These are phyloP conservation scores for Halcyon smyrnensis DNA, from an alignment of 2,797 vertebrate species.

Conservation along the genomic window DNA sequence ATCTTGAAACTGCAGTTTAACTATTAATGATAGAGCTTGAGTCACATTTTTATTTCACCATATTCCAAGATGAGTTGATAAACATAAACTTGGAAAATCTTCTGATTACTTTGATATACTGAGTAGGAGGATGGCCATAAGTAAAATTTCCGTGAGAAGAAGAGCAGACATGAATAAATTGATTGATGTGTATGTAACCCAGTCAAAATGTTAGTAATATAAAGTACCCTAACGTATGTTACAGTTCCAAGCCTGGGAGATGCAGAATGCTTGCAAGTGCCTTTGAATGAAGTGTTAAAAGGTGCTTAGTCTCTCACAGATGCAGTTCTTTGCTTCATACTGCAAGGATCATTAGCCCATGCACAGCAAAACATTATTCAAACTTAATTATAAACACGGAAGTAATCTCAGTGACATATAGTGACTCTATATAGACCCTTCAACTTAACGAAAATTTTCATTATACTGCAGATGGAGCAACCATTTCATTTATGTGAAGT, in stretches of 20 bases:
- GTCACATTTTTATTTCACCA: background rate
- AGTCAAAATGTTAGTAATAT: background rate
- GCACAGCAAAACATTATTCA: background rate
- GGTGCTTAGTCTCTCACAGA: background rate
- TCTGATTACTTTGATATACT: background rate
- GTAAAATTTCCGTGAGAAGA: background rate
- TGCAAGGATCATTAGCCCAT: conserved; percentile 17
- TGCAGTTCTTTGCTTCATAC: background rate
- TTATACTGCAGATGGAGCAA: background rate
- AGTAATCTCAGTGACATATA: background rate
- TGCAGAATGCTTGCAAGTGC: background rate
- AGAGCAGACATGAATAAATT: background rate
- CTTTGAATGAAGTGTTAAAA: background rate
- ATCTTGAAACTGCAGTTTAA: background rate
- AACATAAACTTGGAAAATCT: background rate
- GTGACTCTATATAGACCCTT: background rate
- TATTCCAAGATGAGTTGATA: background rate
- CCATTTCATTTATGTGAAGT: background rate
- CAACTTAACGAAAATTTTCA: background rate
- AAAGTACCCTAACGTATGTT: background rate
- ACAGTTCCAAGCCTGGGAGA: background rate
- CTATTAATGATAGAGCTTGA: background rate
- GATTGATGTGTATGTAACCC: background rate
- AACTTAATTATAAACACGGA: background rate
- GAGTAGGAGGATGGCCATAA: background rate